phyloP scores from a whole-genome alignment of 1,140 invertebrate species.

The Drosophila simulans region DNA sequence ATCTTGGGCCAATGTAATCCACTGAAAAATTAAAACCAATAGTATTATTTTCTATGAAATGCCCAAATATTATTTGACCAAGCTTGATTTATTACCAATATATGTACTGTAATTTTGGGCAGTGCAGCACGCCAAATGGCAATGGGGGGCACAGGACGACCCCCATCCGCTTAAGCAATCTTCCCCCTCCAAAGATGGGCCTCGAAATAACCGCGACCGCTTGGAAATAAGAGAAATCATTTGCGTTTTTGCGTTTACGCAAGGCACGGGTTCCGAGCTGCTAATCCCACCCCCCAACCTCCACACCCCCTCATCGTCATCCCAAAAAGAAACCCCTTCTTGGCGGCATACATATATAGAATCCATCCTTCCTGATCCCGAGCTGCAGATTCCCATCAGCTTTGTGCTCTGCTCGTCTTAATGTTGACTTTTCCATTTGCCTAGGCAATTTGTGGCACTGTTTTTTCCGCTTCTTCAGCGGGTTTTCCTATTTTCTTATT shows the following conservation, averaged over 20 bases:
- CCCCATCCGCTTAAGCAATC: not conserved
- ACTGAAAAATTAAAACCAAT: not conserved
- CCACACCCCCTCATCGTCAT: not conserved
- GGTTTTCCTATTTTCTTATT: conserved; percentile 33
- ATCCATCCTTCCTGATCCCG: conserved; percentile 11
- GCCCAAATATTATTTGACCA: not conserved
- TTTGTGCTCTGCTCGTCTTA: conserved; percentile 25
- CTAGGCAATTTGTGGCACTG: conserved; percentile 71
- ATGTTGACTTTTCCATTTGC: conserved; percentile 81
- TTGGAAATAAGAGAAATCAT: conserved; percentile 78
- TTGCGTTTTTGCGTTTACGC: conserved; percentile 67
- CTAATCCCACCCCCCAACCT: conserved; percentile 34
- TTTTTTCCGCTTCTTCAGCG: conserved; percentile 37
- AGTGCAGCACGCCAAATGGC: conserved; percentile 12
- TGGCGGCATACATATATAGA: not conserved
- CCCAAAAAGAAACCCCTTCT: not conserved
- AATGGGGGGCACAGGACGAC: not conserved
- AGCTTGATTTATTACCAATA: no score
- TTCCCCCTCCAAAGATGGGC: not conserved
- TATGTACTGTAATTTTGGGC: not conserved
- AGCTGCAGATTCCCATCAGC: conserved; percentile 19
- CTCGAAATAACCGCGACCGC: conserved; percentile 37
- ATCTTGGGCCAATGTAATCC: not conserved
- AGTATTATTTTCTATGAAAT: not conserved
- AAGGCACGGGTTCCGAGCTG: conserved; percentile 41